Base-by-base conservation (phyloP, 2,797 vertebrate genomes). In the Diceros bicornis region DNA sequence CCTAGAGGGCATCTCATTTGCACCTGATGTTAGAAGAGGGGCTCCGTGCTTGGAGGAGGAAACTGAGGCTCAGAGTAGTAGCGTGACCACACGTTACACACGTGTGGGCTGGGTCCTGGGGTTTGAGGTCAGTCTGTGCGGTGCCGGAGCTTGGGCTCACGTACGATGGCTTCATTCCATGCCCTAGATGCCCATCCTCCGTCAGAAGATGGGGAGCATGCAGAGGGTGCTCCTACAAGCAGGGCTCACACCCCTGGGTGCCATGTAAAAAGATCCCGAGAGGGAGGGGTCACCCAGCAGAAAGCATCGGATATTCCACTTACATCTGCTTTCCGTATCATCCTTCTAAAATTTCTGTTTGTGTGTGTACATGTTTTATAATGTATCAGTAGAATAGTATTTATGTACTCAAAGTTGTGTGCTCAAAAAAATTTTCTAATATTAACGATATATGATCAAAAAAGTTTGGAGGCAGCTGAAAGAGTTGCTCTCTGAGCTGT, bases 51-150 rank as follows among this genome's bases (percentile, higher is more conserved):
- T 17, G 62, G 74, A 20, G 34, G 79, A 75, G 25, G 75, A 37
- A 21, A 57, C 25, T 2, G 72, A 41, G 78, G 75, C 57, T 62
- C 37, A 10, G 79, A 32, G 55, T 1, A 7, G 34, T 1, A n/a
- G 29, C 0, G 17, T 16, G 72, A 25, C 29, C 25, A 5, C 16
- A 17, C 14, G 9, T 27, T 5, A 0, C 2, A 5, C 34, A 71
- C 16, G 2, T 13, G 1, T 7, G 11, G 8, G 20, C 74, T 64
- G 34, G 32, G 12, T 12, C 68, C 34, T 29, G 34, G 69, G 79
- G 41, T 25, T 47, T 41, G 64, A 64, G 59, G 64, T 61, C 25
- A 14, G 71, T 44, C n/a, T 59, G 16, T 29, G 50, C 62, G 66
- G 32, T 59, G 52, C 62, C 12, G 13, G 78, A 61, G 59, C 44